phyloP scores from a whole-genome alignment of 2,888 invertebrate species.

The Nomada lathburiana region DNA sequence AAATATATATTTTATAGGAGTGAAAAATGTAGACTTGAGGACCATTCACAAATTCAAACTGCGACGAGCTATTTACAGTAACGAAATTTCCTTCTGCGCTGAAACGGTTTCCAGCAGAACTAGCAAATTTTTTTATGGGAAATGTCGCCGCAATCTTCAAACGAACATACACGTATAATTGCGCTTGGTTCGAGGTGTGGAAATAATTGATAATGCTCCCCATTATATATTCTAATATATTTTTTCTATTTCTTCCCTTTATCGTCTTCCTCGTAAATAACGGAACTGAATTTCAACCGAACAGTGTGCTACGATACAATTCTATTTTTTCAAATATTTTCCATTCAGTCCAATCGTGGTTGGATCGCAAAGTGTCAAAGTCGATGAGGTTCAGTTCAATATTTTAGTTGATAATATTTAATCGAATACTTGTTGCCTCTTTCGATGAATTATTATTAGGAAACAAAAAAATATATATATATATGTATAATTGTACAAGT shows the following conservation, averaged over 20 bases:
- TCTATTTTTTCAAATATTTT: background rate
- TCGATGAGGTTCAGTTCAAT: slow-evolving; percentile 16
- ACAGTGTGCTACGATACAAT: background rate
- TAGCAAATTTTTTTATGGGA: background rate
- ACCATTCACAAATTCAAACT: background rate
- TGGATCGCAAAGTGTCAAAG: background rate
- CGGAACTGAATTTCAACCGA: background rate
- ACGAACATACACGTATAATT: background rate
- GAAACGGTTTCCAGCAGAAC: background rate
- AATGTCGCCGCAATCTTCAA: background rate
- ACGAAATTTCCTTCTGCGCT: background rate
- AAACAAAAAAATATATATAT: background rate
- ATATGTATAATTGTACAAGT: background rate
- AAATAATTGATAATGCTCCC: background rate
- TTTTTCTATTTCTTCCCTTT: slow-evolving; percentile 24
- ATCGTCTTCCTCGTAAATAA: slow-evolving; percentile 28
- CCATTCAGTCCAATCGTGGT: background rate
- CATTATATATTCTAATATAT: background rate
- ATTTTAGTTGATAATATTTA: slow-evolving; percentile 12
- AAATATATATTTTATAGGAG: background rate
- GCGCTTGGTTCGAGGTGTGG: background rate
- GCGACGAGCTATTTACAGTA: background rate
- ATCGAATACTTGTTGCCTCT: slow-evolving; percentile 13
- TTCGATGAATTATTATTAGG: slow-evolving; percentile 1
- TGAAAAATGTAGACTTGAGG: background rate